Evolutionary conservation across 2,797 vertebrate genomes (phyloP).

Genomic region (Schizopygopsis pylzovi): DNA sequence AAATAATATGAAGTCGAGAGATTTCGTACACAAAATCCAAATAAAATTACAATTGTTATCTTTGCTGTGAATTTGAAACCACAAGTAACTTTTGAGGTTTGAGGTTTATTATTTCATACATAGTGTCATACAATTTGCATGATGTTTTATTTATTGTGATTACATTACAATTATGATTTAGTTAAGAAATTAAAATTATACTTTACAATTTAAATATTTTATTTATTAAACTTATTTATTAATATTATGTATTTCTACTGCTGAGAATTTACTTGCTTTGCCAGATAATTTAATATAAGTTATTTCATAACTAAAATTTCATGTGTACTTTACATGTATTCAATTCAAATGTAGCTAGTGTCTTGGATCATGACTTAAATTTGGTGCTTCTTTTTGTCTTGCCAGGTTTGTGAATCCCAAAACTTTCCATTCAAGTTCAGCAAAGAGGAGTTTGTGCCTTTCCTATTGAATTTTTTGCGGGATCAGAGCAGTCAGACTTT

Average conservation of each 20-base stretch:
- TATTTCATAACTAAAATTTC: neutral
- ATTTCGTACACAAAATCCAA: neutral
- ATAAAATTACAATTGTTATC: neutral
- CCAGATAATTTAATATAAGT: neutral
- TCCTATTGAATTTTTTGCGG: conserved; percentile 93
- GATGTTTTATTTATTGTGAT: neutral
- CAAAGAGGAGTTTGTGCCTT: conserved; percentile 93
- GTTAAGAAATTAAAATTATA: neutral
- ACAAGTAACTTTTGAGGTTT: neutral
- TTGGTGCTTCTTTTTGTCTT: conserved; percentile 45
- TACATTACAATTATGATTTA: neutral
- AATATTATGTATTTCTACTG: neutral
- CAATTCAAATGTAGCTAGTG: neutral
- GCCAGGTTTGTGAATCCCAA: conserved; percentile 73
- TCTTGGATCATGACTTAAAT: neutral
- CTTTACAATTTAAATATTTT: too few species aligned
- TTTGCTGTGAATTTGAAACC: neutral
- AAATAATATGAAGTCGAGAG: neutral
- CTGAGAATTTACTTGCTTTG: neutral
- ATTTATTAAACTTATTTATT: too few species aligned
- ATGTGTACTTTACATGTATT: neutral
- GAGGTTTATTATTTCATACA: neutral
- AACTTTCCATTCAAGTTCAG: conserved; percentile 70
- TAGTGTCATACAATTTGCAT: neutral
- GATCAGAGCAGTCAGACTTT: conserved; percentile 92